A percentile compares a stretch with the other conserved stretches of the same genome.
These are phyloP conservation scores for Myotis brandtii DNA, from an alignment of 2,113 vertebrate species.

Conservation along the genomic window DNA sequence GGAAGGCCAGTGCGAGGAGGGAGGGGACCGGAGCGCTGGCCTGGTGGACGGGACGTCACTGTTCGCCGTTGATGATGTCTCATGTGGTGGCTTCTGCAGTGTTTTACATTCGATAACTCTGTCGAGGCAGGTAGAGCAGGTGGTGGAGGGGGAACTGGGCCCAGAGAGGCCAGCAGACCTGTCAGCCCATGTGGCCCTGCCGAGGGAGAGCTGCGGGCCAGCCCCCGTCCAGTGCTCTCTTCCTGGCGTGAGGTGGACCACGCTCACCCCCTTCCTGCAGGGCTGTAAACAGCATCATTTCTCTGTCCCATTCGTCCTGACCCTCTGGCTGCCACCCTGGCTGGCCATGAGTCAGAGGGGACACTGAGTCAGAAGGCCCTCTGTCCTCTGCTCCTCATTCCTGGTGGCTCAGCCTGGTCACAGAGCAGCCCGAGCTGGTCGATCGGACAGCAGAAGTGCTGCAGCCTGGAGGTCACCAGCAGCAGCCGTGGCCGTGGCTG, in stretches of 20 bases:
- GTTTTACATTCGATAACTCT: neutral
- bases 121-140: neutral
- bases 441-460: neutral
- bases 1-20: neutral
- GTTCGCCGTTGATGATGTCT: fast-evolving
- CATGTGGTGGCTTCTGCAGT: fast-evolving
- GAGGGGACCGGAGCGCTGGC: neutral
- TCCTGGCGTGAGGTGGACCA: fast-evolving
- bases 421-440: neutral
- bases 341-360: neutral
- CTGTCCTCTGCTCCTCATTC: neutral
- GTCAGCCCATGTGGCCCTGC: fast-evolving
- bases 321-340: neutral
- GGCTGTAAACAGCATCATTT: fast-evolving
- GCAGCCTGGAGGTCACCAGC: neutral
- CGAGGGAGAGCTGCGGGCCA: fast-evolving
- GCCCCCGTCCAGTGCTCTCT: too few relatives aligned
- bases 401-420: neutral
- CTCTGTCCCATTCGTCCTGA: neutral
- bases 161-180: neutral
- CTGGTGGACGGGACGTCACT: fast-evolving
- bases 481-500: neutral
- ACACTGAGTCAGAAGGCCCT: neutral
- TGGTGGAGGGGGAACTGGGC: neutral
- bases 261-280: fast-evolving